Base-by-base conservation (phyloP, 2,797 vertebrate genomes). In the Capromys pilorides region DNA sequence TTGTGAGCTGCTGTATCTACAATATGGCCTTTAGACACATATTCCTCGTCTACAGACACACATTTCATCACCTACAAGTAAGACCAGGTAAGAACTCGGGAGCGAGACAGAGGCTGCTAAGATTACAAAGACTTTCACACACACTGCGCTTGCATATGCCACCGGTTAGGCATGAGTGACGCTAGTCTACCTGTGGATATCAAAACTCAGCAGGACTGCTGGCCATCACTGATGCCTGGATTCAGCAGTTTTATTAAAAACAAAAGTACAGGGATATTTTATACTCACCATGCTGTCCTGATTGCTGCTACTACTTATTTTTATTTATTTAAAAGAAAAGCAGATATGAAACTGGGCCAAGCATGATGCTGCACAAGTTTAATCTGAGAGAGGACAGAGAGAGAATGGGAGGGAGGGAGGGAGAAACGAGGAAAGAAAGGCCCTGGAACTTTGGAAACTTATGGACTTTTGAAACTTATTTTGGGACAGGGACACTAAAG, bases 161-260 rank as follows among this genome's bases (percentile, higher is more conserved):
- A 57, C 86, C 91, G 66, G 36, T 57, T 92, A 95, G 73, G 12
- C 57, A 95, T 24, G 39, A 93, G 41, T 89, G 84, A 90, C 12
- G 87, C 45, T 57, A 89, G 22, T 11, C 59, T 97, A 41, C 62
- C 69, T 79, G n/a, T 83, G 80, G 19, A 75, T 86, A 93, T 78
- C 39, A 89, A 57, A 96, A 79, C 49, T 36, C 81, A 93, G 71
- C 24, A 86, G 12, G 36, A 49, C 62, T 73, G 66, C 73, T 77
- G 71, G 59, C 31, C 81, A 93, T 80, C 71, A 87, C 41, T 80
- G n/a, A 88, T 80, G 14, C 6, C 21, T 41, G n/a, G 39, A 90
- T 41, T n/a, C 69, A 93, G n/a, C 82, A 39, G 26, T 86, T 86
- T 93, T 49, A 82, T 89, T 36, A 88, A 94, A 95, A 89, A 54